Percentiles rank a stretch among this genome's conserved stretches.
These are phyloP conservation scores for Venusia cambrica DNA, from an alignment of 2,888 invertebrate species.

Conservation along the genomic window DNA sequence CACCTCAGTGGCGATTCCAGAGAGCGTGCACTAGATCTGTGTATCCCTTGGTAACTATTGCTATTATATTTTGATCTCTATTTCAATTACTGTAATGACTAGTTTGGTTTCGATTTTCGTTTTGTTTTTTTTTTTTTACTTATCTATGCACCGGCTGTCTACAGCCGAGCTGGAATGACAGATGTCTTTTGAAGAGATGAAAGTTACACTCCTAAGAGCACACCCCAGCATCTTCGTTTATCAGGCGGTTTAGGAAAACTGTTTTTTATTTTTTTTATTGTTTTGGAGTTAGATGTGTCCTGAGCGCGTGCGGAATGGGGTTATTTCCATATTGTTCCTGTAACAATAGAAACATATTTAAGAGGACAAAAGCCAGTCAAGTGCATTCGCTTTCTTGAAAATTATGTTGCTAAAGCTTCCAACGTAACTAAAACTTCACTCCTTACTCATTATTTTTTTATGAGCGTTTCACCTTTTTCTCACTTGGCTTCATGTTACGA, in stretches of 20 bases:
- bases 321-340: slow-evolving; percentile 72
- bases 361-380: too few relatives aligned
- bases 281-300: slow-evolving; percentile 42
- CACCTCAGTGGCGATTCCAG: slow-evolving; percentile 71
- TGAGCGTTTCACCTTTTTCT: too few relatives aligned
- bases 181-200: slow-evolving; percentile 50
- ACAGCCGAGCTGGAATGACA: slow-evolving; percentile 71
- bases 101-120: slow-evolving; percentile 50
- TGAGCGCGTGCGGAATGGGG: slow-evolving; percentile 41
- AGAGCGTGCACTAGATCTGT: slow-evolving; percentile 43
- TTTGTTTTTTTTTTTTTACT: slow-evolving; percentile 51
- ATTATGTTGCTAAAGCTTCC: too few relatives aligned
- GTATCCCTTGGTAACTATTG: slow-evolving; percentile 66
- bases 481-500: too few relatives aligned
- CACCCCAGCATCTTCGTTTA: slow-evolving; percentile 77
- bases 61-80: slow-evolving; percentile 41
- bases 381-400: too few relatives aligned
- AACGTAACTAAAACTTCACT: too few relatives aligned
- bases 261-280: slow-evolving; percentile 41
- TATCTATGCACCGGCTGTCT: slow-evolving; percentile 78
- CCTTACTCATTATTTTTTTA: too few relatives aligned
- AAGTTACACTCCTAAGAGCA: slow-evolving; percentile 67
- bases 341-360: slow-evolving; percentile 64
- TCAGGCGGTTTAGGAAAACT: slow-evolving; percentile 51
- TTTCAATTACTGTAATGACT: slow-evolving; percentile 57